Percentiles rank a stretch among this genome's conserved stretches.
Evolutionary conservation across 2,797 vertebrate genomes (phyloP).

Genomic region (Merluccius polli): DNA sequence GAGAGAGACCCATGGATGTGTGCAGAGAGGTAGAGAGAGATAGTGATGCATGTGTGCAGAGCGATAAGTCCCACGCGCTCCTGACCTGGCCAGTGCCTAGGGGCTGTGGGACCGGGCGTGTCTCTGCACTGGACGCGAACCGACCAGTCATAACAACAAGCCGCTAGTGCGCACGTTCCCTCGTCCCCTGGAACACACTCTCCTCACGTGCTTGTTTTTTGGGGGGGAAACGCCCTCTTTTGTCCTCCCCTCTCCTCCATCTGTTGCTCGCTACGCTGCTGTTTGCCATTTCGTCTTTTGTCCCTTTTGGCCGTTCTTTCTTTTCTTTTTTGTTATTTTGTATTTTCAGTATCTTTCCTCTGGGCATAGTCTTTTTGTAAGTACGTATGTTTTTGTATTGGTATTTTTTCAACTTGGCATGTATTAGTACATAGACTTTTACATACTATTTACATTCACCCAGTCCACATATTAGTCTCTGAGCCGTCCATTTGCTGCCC

Average conservation of each 20-base stretch:
- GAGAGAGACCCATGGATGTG: not conserved
- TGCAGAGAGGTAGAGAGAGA: not conserved
- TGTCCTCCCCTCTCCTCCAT: not conserved
- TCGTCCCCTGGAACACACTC: not conserved
- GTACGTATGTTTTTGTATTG: not conserved
- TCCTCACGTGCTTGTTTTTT: not conserved
- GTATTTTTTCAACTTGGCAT: not conserved
- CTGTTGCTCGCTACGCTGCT: not conserved
- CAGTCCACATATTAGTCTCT: not conserved
- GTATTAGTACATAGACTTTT: not conserved
- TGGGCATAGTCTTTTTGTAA: not conserved
- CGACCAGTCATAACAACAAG: constrained; percentile 29
- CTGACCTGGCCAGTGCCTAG: constrained; percentile 34
- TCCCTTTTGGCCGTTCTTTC: not conserved
- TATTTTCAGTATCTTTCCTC: not conserved
- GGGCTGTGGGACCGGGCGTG: constrained; percentile 54
- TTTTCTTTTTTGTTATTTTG: not conserved
- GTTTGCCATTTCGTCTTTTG: not conserved
- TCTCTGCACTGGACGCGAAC: constrained; percentile 40
- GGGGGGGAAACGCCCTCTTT: not conserved
- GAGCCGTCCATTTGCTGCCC: not conserved
- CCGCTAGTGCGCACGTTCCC: not conserved
- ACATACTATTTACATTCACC: not conserved
- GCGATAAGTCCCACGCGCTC: not conserved
- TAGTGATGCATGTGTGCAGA: not conserved